Evolutionary conservation across 2,113 vertebrate genomes (phyloP), one percentile per base, ranked within the genome.

Genomic region (Excalfactoria chinensis): DNA sequence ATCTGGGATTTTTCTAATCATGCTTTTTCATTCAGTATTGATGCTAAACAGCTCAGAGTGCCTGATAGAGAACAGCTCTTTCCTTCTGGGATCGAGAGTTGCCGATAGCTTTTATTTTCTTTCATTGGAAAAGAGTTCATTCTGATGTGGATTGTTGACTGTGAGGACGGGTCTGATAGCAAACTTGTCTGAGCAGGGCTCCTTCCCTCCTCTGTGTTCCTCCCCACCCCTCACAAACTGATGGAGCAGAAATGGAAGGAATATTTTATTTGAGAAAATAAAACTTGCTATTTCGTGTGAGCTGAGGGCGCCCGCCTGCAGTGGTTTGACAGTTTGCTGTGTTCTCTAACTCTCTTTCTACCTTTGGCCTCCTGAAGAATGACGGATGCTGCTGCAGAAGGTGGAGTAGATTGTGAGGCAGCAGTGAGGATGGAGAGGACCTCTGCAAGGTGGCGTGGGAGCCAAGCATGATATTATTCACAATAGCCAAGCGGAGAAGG

Each of bases 201-300:
- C 84, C 64, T 86, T 60, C 92, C 76, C 75, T 82, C 73, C 48
- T 75, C 10, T 51, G 32, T 60, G 86, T 44, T 89, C 86, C 89
- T 93, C 76, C 58, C 64, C 81, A 46, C 43, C 72, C 90, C 51
- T 90, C 72, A 44, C 78, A 68, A 56, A 63, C 89, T 7, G 37
- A 90, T 44, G 0, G 43, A 89, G 93, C 84, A 79, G 93, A 93
- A 93, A 85, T 67, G 84, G 90, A 95, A 93, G 93, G 88, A 93
- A 92, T 93, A 91, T 95, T 96, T 95, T 95, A 95, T 95, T 83
- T 89, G 94, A 94, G 89, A 92, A 94, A 96, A 96, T 94, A 95
- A 95, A 93, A 89, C 28, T 92, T 82, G 77, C 64, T 96, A 90
- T 95, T 95, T 96, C 93, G 71, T 60, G 92, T 79, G 90, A 92